Conservation (phyloP, 92 coral and sea anemone species). For the Pocillopora grandis region DNA sequence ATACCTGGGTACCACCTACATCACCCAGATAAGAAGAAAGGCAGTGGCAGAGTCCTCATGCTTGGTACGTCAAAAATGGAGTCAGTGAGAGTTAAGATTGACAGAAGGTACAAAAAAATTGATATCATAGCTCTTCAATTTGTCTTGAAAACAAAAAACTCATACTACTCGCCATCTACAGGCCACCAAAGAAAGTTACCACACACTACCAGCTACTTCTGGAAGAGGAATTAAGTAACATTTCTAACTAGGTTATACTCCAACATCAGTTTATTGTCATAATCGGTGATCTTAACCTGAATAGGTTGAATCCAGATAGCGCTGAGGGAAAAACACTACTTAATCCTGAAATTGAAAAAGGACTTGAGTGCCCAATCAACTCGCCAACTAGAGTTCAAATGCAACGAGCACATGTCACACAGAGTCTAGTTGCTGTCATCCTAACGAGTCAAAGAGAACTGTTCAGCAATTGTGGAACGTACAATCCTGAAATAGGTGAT, state of each 20-base stretch:
- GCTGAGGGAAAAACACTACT: constrained; percentile 25
- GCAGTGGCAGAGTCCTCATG: no score
- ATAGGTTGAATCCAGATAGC: constrained; percentile 19
- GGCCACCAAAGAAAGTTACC: constrained; percentile 14
- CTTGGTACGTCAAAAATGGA: no score
- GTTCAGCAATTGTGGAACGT: constrained; percentile 37
- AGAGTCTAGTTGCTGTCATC: constrained; percentile 31
- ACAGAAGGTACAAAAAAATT: no score
- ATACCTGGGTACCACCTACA: no score
- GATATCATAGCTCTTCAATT: background rate
- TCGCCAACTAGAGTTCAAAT: constrained; percentile 35
- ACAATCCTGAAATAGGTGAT: constrained; percentile 44
- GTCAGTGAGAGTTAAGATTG: no score
- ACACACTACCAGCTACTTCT: constrained; percentile 10
- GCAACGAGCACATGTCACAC: constrained; percentile 33
- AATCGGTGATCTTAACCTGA: constrained; percentile 25
- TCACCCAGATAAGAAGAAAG: no score
- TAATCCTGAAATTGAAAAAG: constrained; percentile 34
- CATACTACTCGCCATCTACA: constrained; percentile 23
- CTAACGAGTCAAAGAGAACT: constrained; percentile 32
- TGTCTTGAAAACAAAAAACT: background rate
- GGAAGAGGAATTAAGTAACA: constrained; percentile 33
- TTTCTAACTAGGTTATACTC: constrained; percentile 14
- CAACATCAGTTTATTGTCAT: constrained; percentile 8
- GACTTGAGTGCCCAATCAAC: constrained; percentile 21